Evolutionary conservation across 2,797 vertebrate genomes (phyloP).

Genomic region (Florisuga fusca): DNA sequence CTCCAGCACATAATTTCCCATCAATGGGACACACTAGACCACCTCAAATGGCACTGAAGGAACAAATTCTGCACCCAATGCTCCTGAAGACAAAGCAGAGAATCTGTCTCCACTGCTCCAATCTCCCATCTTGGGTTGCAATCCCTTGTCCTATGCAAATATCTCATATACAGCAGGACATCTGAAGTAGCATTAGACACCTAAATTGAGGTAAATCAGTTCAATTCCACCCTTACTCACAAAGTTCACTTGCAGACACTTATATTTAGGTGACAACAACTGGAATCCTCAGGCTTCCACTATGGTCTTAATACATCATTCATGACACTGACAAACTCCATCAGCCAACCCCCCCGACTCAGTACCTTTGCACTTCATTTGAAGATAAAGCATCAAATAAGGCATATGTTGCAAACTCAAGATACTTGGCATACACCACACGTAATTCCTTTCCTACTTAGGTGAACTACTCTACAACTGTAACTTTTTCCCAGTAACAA

Average conservation of each 20-base stretch:
- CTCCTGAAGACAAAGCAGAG: neutral
- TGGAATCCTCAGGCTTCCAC: neutral
- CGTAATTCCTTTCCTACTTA: neutral
- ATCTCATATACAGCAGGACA: neutral
- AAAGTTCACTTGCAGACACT: neutral
- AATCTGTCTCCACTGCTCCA: neutral
- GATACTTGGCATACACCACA: neutral
- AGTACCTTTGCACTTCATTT: neutral
- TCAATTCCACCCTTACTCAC: neutral
- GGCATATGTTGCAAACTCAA: neutral
- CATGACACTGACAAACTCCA: neutral
- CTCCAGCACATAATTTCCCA: neutral
- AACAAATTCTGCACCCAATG: neutral
- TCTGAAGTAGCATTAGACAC: neutral
- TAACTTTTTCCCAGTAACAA: neutral
- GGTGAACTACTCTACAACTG: neutral
- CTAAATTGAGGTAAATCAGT: neutral
- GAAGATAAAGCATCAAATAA: neutral
- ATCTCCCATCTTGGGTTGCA: neutral
- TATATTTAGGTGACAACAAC: neutral
- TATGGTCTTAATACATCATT: neutral
- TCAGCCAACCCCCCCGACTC: neutral
- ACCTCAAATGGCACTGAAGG: neutral
- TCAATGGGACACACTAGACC: neutral
- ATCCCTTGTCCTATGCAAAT: neutral